Evolutionary conservation across 2,113 vertebrate genomes (phyloP).

Genomic region (Apodemus sylvaticus): DNA sequence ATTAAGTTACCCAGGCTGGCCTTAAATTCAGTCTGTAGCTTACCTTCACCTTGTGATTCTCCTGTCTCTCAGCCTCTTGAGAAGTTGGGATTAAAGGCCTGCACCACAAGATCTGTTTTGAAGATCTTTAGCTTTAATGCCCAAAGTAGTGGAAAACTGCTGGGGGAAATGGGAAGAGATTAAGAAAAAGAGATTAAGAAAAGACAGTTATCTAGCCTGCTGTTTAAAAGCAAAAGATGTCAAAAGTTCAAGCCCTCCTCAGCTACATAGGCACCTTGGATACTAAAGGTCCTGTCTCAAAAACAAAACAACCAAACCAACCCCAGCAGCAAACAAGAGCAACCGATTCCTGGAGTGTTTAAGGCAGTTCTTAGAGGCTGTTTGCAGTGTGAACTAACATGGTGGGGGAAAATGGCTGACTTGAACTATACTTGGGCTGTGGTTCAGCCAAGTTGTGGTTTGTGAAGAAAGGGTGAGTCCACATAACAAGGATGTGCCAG

Average conservation of each 20-base stretch:
- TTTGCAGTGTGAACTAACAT: constrained; percentile 4
- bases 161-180: neutral
- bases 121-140: constrained; percentile 27
- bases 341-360: neutral
- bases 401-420: neutral
- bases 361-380: neutral
- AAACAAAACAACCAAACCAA: neutral
- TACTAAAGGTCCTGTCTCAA: neutral
- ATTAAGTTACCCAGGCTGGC: neutral
- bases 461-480: neutral
- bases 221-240: constrained; percentile 47
- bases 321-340: neutral
- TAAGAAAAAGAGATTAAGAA: neutral
- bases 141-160: constrained; percentile 18
- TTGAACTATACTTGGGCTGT: constrained; percentile 11
- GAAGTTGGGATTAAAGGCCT: neutral
- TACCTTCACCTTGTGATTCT: neutral
- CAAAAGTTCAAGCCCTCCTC: neutral
- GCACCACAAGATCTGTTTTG: neutral
- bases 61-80: neutral
- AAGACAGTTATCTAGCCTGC: constrained; percentile 1
- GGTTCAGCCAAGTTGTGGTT: constrained; percentile 19
- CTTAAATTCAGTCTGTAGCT: neutral
- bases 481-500: neutral
- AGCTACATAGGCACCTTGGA: neutral